Evolutionary conservation across 2,113 vertebrate genomes (phyloP).

Genomic region (Xenus cinereus): DNA sequence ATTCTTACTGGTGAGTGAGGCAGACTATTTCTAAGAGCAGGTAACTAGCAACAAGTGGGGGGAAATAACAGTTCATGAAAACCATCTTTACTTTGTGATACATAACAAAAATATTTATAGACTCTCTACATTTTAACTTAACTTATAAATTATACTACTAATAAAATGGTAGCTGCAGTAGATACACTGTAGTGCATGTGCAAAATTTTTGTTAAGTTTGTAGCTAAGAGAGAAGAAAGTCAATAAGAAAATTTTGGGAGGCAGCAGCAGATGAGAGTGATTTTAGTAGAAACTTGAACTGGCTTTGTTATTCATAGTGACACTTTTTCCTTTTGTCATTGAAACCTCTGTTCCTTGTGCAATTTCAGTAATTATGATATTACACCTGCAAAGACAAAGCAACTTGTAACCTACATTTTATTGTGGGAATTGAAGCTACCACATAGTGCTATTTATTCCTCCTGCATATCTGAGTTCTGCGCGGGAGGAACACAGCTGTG

Average conservation of each 20-base stretch:
- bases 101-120: background rate
- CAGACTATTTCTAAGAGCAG: background rate
- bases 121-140: slow-evolving; percentile 11
- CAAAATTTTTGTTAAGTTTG: background rate
- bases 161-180: background rate
- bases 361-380: background rate
- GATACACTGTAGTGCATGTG: background rate
- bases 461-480: background rate
- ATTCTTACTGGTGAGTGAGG: background rate
- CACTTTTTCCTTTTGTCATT: background rate
- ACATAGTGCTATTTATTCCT: background rate
- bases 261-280: background rate
- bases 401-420: background rate
- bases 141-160: background rate
- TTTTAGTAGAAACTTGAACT: background rate
- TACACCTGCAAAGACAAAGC: background rate
- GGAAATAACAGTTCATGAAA: background rate
- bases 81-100: slow-evolving; percentile 1
- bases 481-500: background rate
- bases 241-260: background rate
- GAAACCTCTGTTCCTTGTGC: background rate
- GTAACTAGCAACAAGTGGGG: background rate
- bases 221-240: background rate
- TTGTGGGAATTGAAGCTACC: background rate
- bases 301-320: background rate